Percentiles rank a stretch among this genome's conserved stretches.
Conservation (phyloP, 1,140 invertebrate species). For the Lordiphosa mommai region DNA sequence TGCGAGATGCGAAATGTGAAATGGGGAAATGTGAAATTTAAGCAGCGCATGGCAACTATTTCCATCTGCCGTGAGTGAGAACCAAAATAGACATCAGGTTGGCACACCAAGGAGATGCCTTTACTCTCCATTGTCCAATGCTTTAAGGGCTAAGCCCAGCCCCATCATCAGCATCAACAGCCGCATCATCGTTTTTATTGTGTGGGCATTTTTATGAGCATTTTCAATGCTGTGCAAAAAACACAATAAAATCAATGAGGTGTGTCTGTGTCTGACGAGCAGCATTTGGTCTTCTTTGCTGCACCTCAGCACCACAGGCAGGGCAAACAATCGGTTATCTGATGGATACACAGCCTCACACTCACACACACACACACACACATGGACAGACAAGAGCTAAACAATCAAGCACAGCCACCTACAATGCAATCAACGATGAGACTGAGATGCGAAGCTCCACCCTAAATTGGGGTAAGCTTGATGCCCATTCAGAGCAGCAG, state of each 20-base stretch:
- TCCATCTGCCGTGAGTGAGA: not conserved
- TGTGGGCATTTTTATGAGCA: conserved; percentile 76
- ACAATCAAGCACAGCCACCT: conserved; percentile 72
- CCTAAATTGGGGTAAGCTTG: conserved; percentile 10
- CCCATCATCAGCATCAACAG: conserved; percentile 33
- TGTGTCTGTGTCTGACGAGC: conserved; percentile 45
- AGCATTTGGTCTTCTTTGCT: conserved; percentile 3
- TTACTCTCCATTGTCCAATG: conserved; percentile 39
- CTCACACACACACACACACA: conserved; percentile 6
- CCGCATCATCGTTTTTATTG: conserved; percentile 74
- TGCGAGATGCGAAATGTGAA: conserved; percentile 25
- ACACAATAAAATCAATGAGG: conserved; percentile 77
- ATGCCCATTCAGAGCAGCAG: conserved; percentile 8
- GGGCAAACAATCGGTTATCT: conserved; percentile 61
- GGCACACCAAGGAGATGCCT: not conserved
- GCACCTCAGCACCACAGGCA: conserved; percentile 51
- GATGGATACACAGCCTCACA: conserved; percentile 40
- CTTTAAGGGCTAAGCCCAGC: conserved; percentile 16
- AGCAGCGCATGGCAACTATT: conserved; percentile 28
- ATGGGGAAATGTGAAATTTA: conserved; percentile 25
- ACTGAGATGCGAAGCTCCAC: conserved; percentile 10
- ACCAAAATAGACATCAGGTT: conserved; percentile 72
- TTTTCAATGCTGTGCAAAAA: conserved; percentile 69
- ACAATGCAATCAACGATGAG: conserved; percentile 59
- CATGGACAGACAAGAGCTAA: conserved; percentile 52